These are phyloP conservation scores for Penaeus monodon DNA, from an alignment of 2,888 invertebrate genomes.

Conservation along the genomic window DNA sequence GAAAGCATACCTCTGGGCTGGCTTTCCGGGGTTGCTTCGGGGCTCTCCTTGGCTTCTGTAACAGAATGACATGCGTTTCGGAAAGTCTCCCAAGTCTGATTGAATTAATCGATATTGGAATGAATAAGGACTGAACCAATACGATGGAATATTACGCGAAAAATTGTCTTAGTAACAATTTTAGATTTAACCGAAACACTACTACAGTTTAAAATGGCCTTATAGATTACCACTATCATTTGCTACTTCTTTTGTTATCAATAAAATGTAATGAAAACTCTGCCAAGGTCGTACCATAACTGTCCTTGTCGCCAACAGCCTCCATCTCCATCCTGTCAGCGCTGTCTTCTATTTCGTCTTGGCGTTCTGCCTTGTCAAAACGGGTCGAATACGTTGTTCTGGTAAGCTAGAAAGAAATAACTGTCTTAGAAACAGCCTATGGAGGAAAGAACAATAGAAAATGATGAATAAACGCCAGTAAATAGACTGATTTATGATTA, in stretches of 20 bases:
- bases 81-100: too few relatives aligned
- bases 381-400: conserved; percentile 68
- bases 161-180: too few relatives aligned
- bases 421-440: neutral
- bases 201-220: too few relatives aligned
- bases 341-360: conserved; percentile 34
- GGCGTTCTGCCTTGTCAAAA: conserved; percentile 48
- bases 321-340: neutral
- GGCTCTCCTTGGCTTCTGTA: neutral
- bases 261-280: neutral
- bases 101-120: too few relatives aligned
- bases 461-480: too few relatives aligned
- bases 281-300: neutral
- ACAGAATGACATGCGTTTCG: neutral
- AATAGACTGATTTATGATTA: too few relatives aligned
- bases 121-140: too few relatives aligned
- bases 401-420: conserved; percentile 60
- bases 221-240: too few relatives aligned
- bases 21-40: neutral
- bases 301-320: neutral
- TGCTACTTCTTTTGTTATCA: too few relatives aligned
- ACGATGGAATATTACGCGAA: too few relatives aligned
- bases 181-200: too few relatives aligned
- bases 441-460: too few relatives aligned
- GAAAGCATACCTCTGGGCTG: neutral